Conservation (phyloP, 1,140 invertebrate genomes). For the Ladona fulva region DNA sequence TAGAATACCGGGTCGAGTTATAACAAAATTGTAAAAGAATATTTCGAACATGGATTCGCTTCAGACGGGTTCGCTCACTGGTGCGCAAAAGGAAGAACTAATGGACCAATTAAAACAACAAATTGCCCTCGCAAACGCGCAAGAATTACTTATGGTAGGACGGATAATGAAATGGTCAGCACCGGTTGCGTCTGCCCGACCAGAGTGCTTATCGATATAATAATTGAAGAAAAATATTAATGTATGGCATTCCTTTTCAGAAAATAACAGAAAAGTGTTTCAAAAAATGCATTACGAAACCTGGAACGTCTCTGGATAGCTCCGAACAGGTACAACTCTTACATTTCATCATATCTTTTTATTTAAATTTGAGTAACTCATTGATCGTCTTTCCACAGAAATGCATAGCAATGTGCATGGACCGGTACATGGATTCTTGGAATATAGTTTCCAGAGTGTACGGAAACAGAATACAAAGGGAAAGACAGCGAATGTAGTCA, state of each 20-base stretch:
- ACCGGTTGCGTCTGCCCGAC: background rate
- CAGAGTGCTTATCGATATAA: background rate
- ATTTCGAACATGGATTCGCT: background rate
- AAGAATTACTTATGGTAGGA: conserved; percentile 78
- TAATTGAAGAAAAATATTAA: background rate
- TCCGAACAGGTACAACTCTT: conserved; percentile 68
- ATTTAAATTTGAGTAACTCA: conserved; percentile 15
- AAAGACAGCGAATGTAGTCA: conserved; percentile 43
- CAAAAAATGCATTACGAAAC: conserved; percentile 85
- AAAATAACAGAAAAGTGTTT: conserved; percentile 98
- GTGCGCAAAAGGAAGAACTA: conserved; percentile 72
- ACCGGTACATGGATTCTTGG: conserved; percentile 93
- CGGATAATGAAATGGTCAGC: conserved; percentile 10
- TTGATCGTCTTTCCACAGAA: conserved; percentile 53
- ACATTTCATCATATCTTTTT: conserved; percentile 19
- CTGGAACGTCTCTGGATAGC: conserved; percentile 79
- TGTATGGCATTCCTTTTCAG: conserved; percentile 42
- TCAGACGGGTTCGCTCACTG: background rate
- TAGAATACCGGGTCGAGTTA: background rate
- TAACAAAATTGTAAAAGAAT: background rate
- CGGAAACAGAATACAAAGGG: conserved; percentile 60
- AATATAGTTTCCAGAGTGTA: conserved; percentile 77
- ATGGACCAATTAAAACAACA: conserved; percentile 96
- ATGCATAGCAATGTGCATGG: conserved; percentile 97
- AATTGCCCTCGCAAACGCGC: conserved; percentile 87